Base-by-base conservation (phyloP, 92 coral and sea anemone species). In the Palythoa caribaeorum region DNA sequence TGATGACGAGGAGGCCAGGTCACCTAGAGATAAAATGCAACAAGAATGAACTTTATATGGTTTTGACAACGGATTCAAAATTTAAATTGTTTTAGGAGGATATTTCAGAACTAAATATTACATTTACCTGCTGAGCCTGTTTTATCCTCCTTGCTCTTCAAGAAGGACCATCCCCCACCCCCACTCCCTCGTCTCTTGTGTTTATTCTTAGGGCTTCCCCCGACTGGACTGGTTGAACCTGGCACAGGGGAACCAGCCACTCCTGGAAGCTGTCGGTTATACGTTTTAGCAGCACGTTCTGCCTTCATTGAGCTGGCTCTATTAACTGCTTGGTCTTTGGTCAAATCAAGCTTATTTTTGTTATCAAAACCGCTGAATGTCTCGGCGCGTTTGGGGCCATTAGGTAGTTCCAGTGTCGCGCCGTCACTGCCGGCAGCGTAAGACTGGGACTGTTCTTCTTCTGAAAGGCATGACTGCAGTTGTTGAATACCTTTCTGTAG, bases 331-430 rank as follows among this genome's bases (percentile, higher is more conserved):
- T 87, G 92, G 20, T 95, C 92, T 59, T 73, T 79, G 83, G 90
- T 90, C 47, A 84, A 87, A 14, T 90, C 90, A 79, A 94, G 96
- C 76, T 79, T 90, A 28, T 28, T 81, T 65, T 84, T 89, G 77
- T 71, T 92, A 85, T 97, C 99, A 50, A 97, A 97, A 52, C 98
- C 98, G 87, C 99, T 96, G 87, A 97, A 97, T 16, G 99, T 97
- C 81, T 95, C 99, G 12, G 98, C 96, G 35, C 99, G 96, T 87
- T 97, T 97, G 80, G 96, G 95, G 15, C 94, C 96, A 65, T 84
- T 90, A 39, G 87, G 65, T 19, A 85, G 77, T 59, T 71, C 89
- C n/a, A 85, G 89, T 15, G 83, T 21, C 7, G 89, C 63, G 35
- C 83, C 83, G 83, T 88, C 92, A 21, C 72, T 81, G n/a, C 77